phyloP scores from a whole-genome alignment of 2,797 vertebrate species.

The Ctenopoma multispine region DNA sequence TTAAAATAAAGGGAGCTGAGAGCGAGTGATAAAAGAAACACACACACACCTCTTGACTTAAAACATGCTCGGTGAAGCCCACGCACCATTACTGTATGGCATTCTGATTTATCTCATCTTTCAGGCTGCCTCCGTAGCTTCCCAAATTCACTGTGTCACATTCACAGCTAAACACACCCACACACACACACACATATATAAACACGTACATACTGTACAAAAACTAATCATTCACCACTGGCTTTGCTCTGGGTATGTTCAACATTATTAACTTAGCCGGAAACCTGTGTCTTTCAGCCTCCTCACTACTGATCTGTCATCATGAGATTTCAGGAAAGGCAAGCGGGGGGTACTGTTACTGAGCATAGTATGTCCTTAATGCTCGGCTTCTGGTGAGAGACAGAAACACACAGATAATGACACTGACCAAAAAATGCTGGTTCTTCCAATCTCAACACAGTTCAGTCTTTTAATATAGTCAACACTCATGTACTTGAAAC shows the following conservation, averaged over 20 bases:
- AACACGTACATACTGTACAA: constrained; percentile 9
- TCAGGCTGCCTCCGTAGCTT: constrained; percentile 35
- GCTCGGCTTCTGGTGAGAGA: not conserved
- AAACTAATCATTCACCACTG: constrained; percentile 23
- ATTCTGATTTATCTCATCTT: constrained; percentile 67
- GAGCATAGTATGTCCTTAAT: constrained; percentile 5
- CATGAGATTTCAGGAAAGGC: constrained; percentile 6
- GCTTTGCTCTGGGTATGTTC: constrained; percentile 33
- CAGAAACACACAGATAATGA: not conserved
- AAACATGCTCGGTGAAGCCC: constrained; percentile 64
- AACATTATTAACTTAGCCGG: constrained; percentile 25
- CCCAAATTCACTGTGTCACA: constrained; percentile 32
- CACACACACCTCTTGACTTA: constrained; percentile 62
- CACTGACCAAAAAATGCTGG: not conserved
- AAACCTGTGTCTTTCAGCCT: constrained; percentile 21
- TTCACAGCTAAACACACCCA: not conserved
- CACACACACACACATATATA: constrained; percentile 15
- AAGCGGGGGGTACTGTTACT: not conserved
- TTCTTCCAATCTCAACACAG: not conserved
- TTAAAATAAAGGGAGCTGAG: constrained; percentile 67
- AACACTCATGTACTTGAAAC: too few relatives aligned
- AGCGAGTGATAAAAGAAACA: constrained; percentile 63
- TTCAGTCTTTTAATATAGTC: too few relatives aligned
- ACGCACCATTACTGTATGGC: constrained; percentile 68
- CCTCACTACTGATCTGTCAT: constrained; percentile 31